Evolutionary conservation across 2,888 invertebrate species (phyloP).

Genomic region (Andrena dorsata): DNA sequence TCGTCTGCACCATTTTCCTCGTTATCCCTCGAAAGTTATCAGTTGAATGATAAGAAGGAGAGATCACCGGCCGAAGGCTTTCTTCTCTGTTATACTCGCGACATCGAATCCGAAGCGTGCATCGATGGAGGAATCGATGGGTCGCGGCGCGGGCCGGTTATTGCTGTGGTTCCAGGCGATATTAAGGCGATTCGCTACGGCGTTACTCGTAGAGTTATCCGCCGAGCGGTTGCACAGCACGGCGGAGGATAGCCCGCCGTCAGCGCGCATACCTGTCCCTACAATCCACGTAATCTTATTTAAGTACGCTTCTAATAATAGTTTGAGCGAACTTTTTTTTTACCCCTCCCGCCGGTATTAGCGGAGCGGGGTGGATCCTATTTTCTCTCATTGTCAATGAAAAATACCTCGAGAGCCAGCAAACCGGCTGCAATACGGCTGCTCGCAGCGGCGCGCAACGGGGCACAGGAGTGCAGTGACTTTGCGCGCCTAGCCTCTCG

Average conservation of each 20-base stretch:
- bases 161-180: conserved; percentile 32
- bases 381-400: conserved; percentile 69
- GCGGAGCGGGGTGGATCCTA: conserved; percentile 49
- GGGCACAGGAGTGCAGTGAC: conserved; percentile 71
- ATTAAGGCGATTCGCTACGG: conserved; percentile 58
- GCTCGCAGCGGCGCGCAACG: conserved; percentile 53
- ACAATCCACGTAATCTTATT: conserved; percentile 63
- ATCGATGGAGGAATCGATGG: conserved; percentile 42
- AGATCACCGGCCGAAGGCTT: too few relatives aligned
- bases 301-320: conserved; percentile 67
- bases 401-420: conserved; percentile 61
- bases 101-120: conserved; percentile 20
- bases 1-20: neutral
- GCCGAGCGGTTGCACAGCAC: conserved; percentile 18
- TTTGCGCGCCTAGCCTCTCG: conserved; percentile 59
- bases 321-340: conserved; percentile 63
- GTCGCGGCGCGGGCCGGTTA: conserved; percentile 33
- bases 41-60: too few relatives aligned
- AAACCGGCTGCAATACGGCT: conserved; percentile 60
- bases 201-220: conserved; percentile 47
- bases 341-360: conserved; percentile 58
- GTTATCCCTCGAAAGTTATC: too few relatives aligned
- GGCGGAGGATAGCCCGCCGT: conserved; percentile 35
- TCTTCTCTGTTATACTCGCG: neutral
- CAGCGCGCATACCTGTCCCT: conserved; percentile 47